Percentiles rank a stretch among this genome's conserved stretches.
Conservation (phyloP, 2,113 vertebrate species). For the Cephalopholis sonnerati region DNA sequence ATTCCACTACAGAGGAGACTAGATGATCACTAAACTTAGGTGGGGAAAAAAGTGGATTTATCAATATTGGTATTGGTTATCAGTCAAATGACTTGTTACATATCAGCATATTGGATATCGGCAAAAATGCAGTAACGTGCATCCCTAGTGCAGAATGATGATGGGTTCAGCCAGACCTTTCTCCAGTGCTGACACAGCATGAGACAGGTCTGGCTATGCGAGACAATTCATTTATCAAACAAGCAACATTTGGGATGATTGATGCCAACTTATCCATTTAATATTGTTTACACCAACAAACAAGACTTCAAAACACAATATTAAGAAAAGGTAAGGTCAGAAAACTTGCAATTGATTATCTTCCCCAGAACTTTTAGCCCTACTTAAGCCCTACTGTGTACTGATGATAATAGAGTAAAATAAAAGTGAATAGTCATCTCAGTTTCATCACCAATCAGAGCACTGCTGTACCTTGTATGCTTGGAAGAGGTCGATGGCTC, state of each 20-base stretch:
- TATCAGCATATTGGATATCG: no score
- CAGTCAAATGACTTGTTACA: no score
- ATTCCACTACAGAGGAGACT: no score
- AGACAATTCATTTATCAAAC: background rate
- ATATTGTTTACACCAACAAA: background rate
- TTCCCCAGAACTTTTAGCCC: background rate
- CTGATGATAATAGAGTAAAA: background rate
- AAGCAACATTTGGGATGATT: background rate
- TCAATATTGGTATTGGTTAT: no score
- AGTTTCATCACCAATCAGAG: slow-evolving; percentile 1
- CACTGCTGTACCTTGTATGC: slow-evolving; percentile 85
- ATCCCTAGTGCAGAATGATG: no score
- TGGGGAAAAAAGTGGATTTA: no score
- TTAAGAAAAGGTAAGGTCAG: background rate
- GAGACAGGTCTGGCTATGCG: no score
- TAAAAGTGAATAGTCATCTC: background rate
- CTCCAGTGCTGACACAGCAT: no score
- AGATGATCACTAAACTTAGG: no score
- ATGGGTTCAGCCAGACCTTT: no score
- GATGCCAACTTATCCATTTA: background rate
- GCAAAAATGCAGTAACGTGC: no score
- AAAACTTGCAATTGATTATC: background rate
- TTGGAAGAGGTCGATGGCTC: slow-evolving; percentile 88
- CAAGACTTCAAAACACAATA: background rate
- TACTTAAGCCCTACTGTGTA: background rate